A percentile compares a stretch with the other conserved stretches of the same genome.
phyloP scores from a whole-genome alignment of 64 coral and sea anemone genomes.

The Montipora efflorescens region DNA sequence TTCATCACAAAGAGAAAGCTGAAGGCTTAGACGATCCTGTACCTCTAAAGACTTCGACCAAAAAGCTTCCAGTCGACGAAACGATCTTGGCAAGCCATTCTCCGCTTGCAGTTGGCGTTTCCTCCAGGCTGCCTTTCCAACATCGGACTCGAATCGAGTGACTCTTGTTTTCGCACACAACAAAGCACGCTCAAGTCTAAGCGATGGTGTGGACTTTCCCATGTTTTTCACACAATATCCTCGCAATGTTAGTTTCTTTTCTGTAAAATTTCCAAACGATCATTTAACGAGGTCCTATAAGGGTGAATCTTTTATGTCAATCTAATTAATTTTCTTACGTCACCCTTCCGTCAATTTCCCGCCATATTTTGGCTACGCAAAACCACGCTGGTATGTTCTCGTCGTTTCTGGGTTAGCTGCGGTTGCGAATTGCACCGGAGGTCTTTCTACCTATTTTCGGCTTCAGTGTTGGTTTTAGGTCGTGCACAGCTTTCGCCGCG shows the following conservation, averaged over 20 bases:
- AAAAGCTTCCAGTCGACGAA: conserved; percentile 7
- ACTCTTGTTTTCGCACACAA: conserved; percentile 24
- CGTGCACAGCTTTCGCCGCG: neutral
- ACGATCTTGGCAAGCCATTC: neutral
- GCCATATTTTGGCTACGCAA: neutral
- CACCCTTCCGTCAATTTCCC: neutral
- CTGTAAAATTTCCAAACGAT: neutral
- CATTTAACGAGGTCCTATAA: neutral
- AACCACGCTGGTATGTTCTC: neutral
- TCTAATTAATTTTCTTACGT: neutral
- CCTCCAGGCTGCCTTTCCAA: neutral
- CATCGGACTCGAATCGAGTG: neutral
- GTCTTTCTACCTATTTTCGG: neutral
- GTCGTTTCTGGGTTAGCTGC: neutral
- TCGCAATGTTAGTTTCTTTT: neutral
- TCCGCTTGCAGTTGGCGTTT: neutral
- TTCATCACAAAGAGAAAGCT: neutral
- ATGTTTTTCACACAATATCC: neutral
- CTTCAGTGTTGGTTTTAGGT: neutral
- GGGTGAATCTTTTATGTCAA: too few relatives aligned
- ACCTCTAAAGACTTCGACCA: neutral
- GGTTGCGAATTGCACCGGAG: neutral
- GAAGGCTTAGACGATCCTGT: neutral
- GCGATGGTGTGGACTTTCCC: neutral
- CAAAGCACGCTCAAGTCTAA: neutral